A percentile compares a stretch with the other conserved stretches of the same genome.
Evolutionary conservation across 2,888 invertebrate genomes (phyloP).

Genomic region (Lasius fuliginosus): DNA sequence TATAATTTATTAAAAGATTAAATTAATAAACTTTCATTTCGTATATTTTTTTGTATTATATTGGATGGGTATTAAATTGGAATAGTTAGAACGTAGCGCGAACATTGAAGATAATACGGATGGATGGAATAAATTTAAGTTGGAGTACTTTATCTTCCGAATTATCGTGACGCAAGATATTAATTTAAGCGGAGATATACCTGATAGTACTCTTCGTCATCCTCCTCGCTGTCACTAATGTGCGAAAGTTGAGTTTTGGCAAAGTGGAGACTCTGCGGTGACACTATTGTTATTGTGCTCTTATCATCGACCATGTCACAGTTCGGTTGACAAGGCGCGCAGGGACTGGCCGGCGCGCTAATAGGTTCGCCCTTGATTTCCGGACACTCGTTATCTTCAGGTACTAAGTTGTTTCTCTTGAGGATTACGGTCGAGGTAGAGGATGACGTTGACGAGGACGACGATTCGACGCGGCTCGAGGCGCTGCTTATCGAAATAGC

Average conservation of each 20-base stretch:
- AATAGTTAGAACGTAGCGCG: background rate
- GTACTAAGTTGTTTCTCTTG: constrained; percentile 57
- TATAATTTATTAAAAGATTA: background rate
- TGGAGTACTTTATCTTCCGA: background rate
- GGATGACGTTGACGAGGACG: constrained; percentile 56
- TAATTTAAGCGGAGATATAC: constrained; percentile 67
- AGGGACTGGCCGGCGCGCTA: constrained; percentile 91
- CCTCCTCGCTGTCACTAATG: constrained; percentile 83
- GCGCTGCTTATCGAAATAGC: constrained; percentile 91
- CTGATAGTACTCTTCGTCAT: constrained; percentile 82
- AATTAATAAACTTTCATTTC: too few species aligned
- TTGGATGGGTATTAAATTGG: too few species aligned
- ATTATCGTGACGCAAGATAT: background rate
- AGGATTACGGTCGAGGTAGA: constrained; percentile 66
- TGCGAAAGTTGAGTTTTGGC: constrained; percentile 74
- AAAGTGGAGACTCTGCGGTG: constrained; percentile 81
- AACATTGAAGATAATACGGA: background rate
- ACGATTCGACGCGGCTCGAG: constrained; percentile 83
- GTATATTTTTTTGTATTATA: too few species aligned
- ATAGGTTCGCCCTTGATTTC: constrained; percentile 93
- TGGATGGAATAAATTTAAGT: background rate
- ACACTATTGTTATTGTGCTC: constrained; percentile 79
- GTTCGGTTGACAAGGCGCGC: constrained; percentile 76
- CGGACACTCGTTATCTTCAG: constrained; percentile 75
- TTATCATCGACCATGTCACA: constrained; percentile 75